Base-by-base conservation (phyloP, 2,797 vertebrate genomes). In the Scolopax bukidnonensis region DNA sequence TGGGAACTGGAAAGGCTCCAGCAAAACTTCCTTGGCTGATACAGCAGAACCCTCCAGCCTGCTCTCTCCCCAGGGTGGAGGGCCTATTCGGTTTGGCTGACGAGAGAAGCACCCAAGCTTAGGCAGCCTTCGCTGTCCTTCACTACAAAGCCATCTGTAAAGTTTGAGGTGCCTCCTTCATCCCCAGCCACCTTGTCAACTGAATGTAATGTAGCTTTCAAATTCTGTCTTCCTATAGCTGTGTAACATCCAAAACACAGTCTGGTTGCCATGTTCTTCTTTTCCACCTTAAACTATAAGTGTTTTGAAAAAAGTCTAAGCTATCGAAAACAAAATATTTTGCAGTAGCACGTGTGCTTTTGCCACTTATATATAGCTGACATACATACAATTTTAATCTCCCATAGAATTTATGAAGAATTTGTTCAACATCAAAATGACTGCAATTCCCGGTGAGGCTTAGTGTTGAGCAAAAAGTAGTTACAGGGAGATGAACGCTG, bases 381-480 rank as follows among this genome's bases (percentile, higher is more conserved):
- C 36, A 36, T 9, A 2, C 4, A 8, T 32, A 17, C 30, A 33
- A 17, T 51, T 16, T 25, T 28, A 7, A 33, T 61, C 11, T 77
- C 18, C 11, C 18, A 25, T 6, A 25, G 38, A 77, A 71, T 76
- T 45, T n/a, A 21, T 15, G 6, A 71, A 54, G 36, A 61, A 56
- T 47, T 60, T 71, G 32, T 54, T 65, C 57, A 65, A 56, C 12
- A 17, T 75, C 74, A 48, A 43, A 85, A 64, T 40, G 3, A 6
- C 36, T 50, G 74, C 16, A 30, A 54, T 33, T 85, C 16, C 25
- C 7, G 16, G 3, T 60, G 23, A 36, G 36, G 2, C 7, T 71
- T 5, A 16, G 32, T 36, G 23, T 65, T n/a, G 6, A 1, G 1
- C 1, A 11, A 38, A 78, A 48, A 47, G 16, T 0, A 36, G 10